Evolutionary conservation across 2,888 invertebrate species (phyloP), one percentile per base, ranked within the genome.

Genomic region (Tetanocera ferruginea): DNA sequence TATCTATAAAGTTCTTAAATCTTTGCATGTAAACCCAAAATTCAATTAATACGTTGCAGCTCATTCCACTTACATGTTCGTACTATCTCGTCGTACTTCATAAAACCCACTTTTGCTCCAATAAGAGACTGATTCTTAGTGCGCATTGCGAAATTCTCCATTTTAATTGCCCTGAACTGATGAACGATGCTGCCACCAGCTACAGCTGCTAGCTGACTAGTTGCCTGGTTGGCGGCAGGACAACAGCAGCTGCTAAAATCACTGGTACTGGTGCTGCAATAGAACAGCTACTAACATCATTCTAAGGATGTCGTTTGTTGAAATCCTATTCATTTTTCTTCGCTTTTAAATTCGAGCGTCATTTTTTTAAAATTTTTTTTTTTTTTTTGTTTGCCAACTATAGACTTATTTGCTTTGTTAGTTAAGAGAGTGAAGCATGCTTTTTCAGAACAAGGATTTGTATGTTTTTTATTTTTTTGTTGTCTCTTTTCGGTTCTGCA

Each of bases 101-200:
- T 43, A 4, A 43, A 43, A 43, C 43, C 37, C 43, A 43, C 43
- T 43, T 14, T 43, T 43, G 43, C 43, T 43, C 11, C 43, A 43
- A 2, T 2, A 43, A 43, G 14, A 43, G 43, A 11, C 43, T 43
- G 43, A 17, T 31, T 55, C 19, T 43, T 37, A 31, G 37, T 37
- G 67, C 52, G 34, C 52, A 66, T n/a, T 75, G 34, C 55, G 66
- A 55, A 67, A 17, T 66, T 25, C 60, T 37, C 55, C 66, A 31
- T 74, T 75, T 75, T 75, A 75, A 75, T 75, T 75, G 75, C 66
- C 67, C 55, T 75, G 67, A 75, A 66, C 66, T 75, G 75, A 75
- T 75, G 67, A 55, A 75, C 75, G 75, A 67, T 66, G 52, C 75
- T 66, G 67, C 49, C 62, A 52, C 52, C 34, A 57, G 34, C 75